phyloP scores from a whole-genome alignment of 2,113 vertebrate species.

The Indri indri region DNA sequence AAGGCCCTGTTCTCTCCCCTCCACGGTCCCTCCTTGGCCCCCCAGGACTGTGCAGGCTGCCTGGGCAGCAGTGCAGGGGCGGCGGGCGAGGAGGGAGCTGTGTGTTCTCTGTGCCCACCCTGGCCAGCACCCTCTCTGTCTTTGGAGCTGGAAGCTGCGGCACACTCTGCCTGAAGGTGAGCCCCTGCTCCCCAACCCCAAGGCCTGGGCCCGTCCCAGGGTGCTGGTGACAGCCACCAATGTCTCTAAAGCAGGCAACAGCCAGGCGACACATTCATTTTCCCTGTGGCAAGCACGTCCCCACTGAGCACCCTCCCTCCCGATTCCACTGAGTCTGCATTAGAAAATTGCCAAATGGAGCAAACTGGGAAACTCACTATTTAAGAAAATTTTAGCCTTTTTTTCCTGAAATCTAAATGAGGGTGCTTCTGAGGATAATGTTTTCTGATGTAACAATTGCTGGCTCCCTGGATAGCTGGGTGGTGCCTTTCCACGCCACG shows the following conservation, averaged over 20 bases:
- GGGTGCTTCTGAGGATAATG: background rate
- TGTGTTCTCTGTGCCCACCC: background rate
- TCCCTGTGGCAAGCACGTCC: background rate
- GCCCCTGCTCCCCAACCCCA: background rate
- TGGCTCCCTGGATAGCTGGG: background rate
- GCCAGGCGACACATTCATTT: background rate
- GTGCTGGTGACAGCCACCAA: background rate
- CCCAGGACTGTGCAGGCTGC: background rate
- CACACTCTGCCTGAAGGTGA: background rate
- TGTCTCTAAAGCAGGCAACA: background rate
- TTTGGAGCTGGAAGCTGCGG: background rate
- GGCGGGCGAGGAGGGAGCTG: background rate
- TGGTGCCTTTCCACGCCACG: background rate
- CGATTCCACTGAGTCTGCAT: background rate
- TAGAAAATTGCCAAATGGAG: background rate
- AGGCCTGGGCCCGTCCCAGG: background rate
- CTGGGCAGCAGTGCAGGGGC: rapidly evolving
- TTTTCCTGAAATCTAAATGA: background rate
- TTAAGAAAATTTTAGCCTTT: constrained; percentile 4
- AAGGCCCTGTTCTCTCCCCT: background rate
- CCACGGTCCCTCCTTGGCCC: no score
- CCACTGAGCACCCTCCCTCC: background rate
- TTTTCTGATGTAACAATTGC: background rate
- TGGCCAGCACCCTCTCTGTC: background rate
- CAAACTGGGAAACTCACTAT: background rate